These are phyloP conservation scores for Coenonympha glycerion DNA, from an alignment of 2,888 invertebrate genomes.

Conservation along the genomic window DNA sequence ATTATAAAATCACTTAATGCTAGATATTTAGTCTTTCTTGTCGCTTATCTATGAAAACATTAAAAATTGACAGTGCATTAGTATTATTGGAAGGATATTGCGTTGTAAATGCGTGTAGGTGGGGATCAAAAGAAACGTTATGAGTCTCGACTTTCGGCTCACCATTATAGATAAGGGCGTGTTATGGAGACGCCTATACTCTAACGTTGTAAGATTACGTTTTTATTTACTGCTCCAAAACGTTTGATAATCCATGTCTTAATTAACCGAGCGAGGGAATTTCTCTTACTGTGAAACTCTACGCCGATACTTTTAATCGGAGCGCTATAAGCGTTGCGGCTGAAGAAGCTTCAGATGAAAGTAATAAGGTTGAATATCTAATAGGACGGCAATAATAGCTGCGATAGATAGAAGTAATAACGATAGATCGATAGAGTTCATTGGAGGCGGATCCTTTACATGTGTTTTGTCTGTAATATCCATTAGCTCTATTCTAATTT, in stretches of 20 bases:
- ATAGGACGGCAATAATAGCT: constrained; percentile 22
- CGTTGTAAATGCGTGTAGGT: constrained; percentile 62
- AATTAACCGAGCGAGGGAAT: constrained; percentile 70
- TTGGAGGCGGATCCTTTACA: constrained; percentile 60
- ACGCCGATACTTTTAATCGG: constrained; percentile 25
- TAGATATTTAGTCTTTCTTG: constrained; percentile 43
- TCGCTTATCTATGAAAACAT: constrained; percentile 54
- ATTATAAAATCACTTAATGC: constrained; percentile 28
- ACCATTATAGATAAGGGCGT: constrained; percentile 65
- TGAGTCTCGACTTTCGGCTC: constrained; percentile 61
- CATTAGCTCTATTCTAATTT: constrained; percentile 63
- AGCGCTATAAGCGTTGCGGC: constrained; percentile 2
- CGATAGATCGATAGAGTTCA: constrained; percentile 25
- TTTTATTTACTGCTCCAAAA: constrained; percentile 74
- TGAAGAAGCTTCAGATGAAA: constrained; percentile 24
- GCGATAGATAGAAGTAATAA: constrained; percentile 22
- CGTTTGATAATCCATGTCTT: constrained; percentile 76
- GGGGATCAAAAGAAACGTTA: constrained; percentile 69
- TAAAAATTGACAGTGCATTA: constrained; percentile 73
- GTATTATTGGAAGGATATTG: constrained; percentile 60
- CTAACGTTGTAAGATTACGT: constrained; percentile 65
- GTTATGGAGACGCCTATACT: constrained; percentile 67
- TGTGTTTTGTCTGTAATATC: constrained; percentile 66
- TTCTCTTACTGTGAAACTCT: constrained; percentile 39
- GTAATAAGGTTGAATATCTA: constrained; percentile 21